Evolutionary conservation across 2,888 invertebrate species (phyloP), one percentile per base, ranked within the genome.

Genomic region (Thymelicus sylvestris): DNA sequence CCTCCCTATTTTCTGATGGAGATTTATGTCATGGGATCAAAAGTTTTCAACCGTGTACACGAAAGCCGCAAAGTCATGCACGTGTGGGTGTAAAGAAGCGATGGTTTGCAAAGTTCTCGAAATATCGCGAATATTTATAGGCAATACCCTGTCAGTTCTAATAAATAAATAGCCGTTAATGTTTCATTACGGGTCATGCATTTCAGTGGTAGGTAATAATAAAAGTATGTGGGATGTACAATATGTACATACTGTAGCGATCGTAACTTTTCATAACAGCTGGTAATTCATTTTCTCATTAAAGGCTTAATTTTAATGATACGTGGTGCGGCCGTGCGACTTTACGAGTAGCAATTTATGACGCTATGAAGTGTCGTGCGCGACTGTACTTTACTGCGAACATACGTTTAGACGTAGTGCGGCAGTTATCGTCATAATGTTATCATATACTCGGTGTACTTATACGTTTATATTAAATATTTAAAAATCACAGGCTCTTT

Each of bases 21-120:
- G 93, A 93, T 93, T 93, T 93, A 93, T 93, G 92, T 92, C 88
- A 86, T 86, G 90, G 93, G 92, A 93, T 93, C 93, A 93, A 93
- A 93, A 93, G 91, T 93, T 93, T 90, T 83, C 83, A 86, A 85
- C 88, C 85, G 89, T 87, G 83, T 89, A 86, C 87, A 86, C 77
- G 76, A 77, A 76, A 76, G 72, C 71, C 76, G 69, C 74, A 74
- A 72, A 63, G 72, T 74, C 78, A 76, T 80, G 69, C 71, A 73
- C 82, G 81, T 83, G 82, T 83, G 80, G 75, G 79, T 80, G 80
- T 81, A 66, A 63, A 66, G 74, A 66, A 44, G 59, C 77, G 48
- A 15, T 63, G 59, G 68, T 52, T 69, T 41, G 62, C 64, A 86
- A 84, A 86, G 78, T 83, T 81, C 79, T 74, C 74, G 82, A 81